These are phyloP conservation scores for Mesoligia furuncula DNA, from an alignment of 2,888 invertebrate genomes.

Conservation along the genomic window DNA sequence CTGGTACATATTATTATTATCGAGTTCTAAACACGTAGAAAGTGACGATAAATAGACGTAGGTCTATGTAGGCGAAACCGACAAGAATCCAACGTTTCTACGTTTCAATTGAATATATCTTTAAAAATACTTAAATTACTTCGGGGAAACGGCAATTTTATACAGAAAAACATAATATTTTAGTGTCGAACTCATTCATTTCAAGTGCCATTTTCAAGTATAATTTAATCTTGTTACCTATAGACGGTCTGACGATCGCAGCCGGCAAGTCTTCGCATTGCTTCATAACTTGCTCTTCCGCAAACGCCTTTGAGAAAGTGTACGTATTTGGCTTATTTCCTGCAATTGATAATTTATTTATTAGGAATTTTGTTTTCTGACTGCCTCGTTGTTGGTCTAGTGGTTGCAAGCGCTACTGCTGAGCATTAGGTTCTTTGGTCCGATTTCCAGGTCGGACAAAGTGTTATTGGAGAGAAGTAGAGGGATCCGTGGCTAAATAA, in stretches of 20 bases:
- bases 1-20: background rate
- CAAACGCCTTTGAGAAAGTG: constrained; percentile 66
- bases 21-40: background rate
- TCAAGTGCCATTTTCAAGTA: background rate
- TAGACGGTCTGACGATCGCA: constrained; percentile 65
- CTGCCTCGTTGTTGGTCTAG: too few relatives aligned
- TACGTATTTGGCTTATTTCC: constrained; percentile 68
- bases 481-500: too few relatives aligned
- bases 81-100: background rate
- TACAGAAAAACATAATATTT: constrained; percentile 7
- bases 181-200: constrained; percentile 19
- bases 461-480: too few relatives aligned
- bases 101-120: background rate
- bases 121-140: background rate
- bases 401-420: background rate
- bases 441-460: background rate
- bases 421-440: background rate
- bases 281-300: constrained; percentile 62
- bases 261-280: constrained; percentile 54
- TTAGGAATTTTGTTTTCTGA: background rate
- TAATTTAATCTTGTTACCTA: constrained; percentile 45
- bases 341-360: constrained; percentile 21
- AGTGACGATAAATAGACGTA: background rate
- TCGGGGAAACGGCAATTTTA: background rate
- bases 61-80: background rate